These are phyloP conservation scores for Saimiri boliviensis DNA, from an alignment of 2,113 vertebrate genomes.

Conservation along the genomic window DNA sequence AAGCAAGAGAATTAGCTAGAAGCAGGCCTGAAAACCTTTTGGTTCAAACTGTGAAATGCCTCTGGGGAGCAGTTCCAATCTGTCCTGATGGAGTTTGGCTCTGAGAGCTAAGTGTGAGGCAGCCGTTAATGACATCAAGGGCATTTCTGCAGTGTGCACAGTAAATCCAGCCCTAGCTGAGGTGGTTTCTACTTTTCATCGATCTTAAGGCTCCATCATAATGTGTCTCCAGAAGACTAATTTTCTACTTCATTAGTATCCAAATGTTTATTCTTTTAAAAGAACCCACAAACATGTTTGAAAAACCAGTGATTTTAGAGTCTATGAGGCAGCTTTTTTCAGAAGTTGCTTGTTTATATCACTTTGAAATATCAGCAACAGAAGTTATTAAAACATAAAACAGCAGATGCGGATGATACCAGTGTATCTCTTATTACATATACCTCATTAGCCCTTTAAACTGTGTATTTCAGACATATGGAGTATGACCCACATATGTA, in stretches of 20 bases:
- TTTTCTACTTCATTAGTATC: constrained; percentile 59
- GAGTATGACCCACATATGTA: rapidly evolving
- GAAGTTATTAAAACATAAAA: not conserved
- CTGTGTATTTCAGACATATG: not conserved
- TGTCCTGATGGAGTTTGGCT: constrained; percentile 70
- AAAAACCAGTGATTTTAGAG: constrained; percentile 73
- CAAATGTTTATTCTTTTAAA: constrained; percentile 37
- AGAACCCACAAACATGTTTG: constrained; percentile 40
- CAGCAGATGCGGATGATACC: not conserved
- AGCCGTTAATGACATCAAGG: constrained; percentile 61
- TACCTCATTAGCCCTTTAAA: not conserved
- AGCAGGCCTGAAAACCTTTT: constrained; percentile 80
- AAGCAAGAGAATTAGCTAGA: constrained; percentile 81
- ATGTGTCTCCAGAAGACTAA: constrained; percentile 39
- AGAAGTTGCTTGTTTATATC: constrained; percentile 11
- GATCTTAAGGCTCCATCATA: not conserved
- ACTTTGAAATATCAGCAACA: constrained; percentile 47
- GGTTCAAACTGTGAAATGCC: constrained; percentile 77
- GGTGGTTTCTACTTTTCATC: not conserved
- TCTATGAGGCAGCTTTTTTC: constrained; percentile 21
- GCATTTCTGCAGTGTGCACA: not conserved
- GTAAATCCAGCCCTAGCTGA: not conserved
- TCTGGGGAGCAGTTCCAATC: constrained; percentile 76
- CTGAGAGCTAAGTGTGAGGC: not conserved
- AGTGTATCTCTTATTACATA: not conserved